These are phyloP conservation scores for Cephalopachus bancanus DNA, from an alignment of 2,797 vertebrate species.

Conservation along the genomic window DNA sequence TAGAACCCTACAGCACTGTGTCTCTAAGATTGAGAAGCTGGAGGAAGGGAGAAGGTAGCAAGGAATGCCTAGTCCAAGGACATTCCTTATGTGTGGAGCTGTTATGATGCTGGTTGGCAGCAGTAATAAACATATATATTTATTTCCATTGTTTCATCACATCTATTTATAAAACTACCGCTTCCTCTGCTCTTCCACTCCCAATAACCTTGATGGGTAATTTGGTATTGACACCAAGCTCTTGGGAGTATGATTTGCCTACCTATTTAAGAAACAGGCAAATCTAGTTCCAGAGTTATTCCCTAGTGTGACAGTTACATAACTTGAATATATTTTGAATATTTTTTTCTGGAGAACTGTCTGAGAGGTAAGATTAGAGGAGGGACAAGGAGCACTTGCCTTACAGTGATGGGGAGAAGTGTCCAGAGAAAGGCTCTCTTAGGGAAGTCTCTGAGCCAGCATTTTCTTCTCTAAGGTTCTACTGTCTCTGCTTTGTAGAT, in stretches of 20 bases:
- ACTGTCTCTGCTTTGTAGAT: neutral
- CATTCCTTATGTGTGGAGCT: constrained; percentile 28
- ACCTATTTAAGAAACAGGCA: constrained; percentile 54
- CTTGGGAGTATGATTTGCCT: constrained; percentile 22
- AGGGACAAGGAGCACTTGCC: neutral
- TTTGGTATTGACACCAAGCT: neutral
- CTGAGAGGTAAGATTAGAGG: neutral
- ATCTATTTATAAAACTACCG: neutral
- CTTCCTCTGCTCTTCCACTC: neutral
- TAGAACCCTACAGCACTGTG: neutral
- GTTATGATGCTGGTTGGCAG: neutral
- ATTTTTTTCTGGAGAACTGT: constrained; percentile 26
- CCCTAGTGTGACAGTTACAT: neutral
- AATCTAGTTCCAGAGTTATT: constrained; percentile 17
- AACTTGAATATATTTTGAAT: constrained; percentile 40
- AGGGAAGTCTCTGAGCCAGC: neutral
- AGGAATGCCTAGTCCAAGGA: constrained; percentile 64
- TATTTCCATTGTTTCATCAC: neutral
- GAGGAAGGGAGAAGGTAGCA: constrained; percentile 4
- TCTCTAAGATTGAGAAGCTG: constrained; percentile 49
- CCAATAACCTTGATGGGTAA: neutral
- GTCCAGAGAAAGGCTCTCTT: neutral
- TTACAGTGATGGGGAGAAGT: neutral
- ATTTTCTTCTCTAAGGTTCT: neutral
- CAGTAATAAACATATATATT: neutral